Percentiles rank a stretch among this genome's conserved stretches.
Conservation (phyloP, 2,113 vertebrate genomes). For the Phalacrocorax brasilianus region DNA sequence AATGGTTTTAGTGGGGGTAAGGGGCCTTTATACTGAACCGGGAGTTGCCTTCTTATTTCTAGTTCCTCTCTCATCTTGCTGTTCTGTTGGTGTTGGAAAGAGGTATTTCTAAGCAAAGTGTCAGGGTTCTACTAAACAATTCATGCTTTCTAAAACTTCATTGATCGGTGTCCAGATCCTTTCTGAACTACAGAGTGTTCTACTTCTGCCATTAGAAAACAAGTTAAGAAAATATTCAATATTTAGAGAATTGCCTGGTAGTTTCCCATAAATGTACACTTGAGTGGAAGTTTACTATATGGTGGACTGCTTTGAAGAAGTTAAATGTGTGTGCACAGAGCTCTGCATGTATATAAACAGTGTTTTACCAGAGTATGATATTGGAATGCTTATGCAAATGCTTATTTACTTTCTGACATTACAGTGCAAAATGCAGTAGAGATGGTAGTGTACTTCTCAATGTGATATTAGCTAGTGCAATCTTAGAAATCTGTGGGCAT, state of each 20-base stretch:
- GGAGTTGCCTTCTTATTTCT: neutral
- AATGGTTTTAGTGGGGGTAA: neutral
- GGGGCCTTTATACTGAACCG: neutral
- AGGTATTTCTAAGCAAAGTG: neutral
- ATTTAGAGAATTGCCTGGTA: neutral
- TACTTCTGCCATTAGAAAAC: slow-evolving; percentile 25
- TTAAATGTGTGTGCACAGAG: neutral
- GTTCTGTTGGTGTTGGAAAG: neutral
- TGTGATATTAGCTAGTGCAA: neutral
- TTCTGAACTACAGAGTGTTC: neutral
- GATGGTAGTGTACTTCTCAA: neutral
- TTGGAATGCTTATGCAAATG: slow-evolving; percentile 4
- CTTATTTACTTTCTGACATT: neutral
- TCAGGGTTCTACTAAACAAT: neutral
- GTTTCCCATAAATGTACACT: neutral
- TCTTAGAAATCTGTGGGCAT: neutral
- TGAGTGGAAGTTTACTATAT: neutral
- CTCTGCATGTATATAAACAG: slow-evolving; percentile 14
- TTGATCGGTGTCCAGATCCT: neutral
- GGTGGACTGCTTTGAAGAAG: neutral
- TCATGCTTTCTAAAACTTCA: neutral
- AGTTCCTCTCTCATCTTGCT: neutral
- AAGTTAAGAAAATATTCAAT: neutral
- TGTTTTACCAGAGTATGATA: neutral
- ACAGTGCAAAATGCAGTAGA: neutral